phyloP scores from a whole-genome alignment of 2,113 vertebrate genomes.

The Pterocles orientalis region DNA sequence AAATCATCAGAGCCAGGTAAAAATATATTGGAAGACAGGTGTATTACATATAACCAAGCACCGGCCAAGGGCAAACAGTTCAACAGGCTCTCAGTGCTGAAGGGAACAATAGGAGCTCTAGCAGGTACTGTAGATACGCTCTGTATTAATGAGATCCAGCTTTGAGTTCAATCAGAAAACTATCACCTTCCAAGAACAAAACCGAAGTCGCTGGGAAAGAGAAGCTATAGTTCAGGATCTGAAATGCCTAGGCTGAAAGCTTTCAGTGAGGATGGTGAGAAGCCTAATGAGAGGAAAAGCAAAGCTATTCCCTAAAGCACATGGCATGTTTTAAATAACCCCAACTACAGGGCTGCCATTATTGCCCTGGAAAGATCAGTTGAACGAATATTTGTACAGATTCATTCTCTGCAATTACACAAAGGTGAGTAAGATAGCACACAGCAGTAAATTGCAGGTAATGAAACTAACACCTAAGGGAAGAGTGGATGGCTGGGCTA shows the following conservation, averaged over 20 bases:
- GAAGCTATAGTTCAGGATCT: not conserved
- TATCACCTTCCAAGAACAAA: not conserved
- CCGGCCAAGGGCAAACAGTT: not conserved
- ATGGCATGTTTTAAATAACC: not conserved
- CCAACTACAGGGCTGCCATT: not conserved
- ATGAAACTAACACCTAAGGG: not conserved
- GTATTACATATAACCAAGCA: not conserved
- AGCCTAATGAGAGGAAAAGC: not conserved
- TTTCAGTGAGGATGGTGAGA: not conserved
- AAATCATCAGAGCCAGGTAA: not conserved
- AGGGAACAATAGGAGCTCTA: not conserved
- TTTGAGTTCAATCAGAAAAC: not conserved
- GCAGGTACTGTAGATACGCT: not conserved
- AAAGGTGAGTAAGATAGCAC: not conserved
- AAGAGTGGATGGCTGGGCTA: not conserved
- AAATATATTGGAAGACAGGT: not conserved
- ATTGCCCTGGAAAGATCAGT: not conserved
- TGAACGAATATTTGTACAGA: slow-evolving; percentile 34
- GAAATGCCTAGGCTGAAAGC: not conserved
- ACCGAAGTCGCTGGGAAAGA: not conserved
- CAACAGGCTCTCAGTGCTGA: not conserved
- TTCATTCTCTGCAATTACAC: slow-evolving; percentile 3
- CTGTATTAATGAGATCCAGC: not conserved
- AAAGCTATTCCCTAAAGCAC: not conserved
- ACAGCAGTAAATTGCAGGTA: not conserved